Conservation (phyloP, 2,888 invertebrate genomes). For the Pyrrhosoma nymphula region DNA sequence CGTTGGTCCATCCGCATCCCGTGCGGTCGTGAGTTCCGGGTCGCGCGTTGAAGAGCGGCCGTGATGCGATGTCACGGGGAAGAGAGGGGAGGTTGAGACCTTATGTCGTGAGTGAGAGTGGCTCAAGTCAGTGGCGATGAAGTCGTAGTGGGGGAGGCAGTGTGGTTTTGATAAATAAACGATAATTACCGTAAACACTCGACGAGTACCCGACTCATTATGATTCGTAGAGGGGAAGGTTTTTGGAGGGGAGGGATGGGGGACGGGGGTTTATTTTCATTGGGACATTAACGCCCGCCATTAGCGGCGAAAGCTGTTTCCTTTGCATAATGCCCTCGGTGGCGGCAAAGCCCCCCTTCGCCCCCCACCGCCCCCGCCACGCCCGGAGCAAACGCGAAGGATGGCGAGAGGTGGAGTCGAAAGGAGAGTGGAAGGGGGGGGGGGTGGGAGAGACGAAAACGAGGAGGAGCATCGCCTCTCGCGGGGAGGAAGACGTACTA, state of each 20-base stretch:
- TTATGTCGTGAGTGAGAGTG: too few relatives aligned
- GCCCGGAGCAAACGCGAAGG: background rate
- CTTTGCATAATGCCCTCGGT: slow-evolving; percentile 1
- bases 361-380: background rate
- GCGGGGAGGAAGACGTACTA: too few relatives aligned
- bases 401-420: background rate
- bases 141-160: background rate
- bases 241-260: background rate
- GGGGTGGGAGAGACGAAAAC: background rate
- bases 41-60: too few relatives aligned
- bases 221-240: background rate
- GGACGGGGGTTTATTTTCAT: background rate
- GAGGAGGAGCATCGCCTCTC: background rate
- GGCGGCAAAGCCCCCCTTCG: background rate
- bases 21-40: too few relatives aligned
- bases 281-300: slow-evolving; percentile 53
- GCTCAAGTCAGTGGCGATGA: too few relatives aligned
- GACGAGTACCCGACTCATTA: background rate
- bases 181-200: background rate
- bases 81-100: too few relatives aligned
- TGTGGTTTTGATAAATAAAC: background rate
- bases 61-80: too few relatives aligned
- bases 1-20: too few relatives aligned
- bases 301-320: slow-evolving; percentile 29
- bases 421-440: background rate